Percentiles rank a stretch among this genome's conserved stretches.
Evolutionary conservation across 2,888 invertebrate genomes (phyloP).

Genomic region (Camponotus fellah): DNA sequence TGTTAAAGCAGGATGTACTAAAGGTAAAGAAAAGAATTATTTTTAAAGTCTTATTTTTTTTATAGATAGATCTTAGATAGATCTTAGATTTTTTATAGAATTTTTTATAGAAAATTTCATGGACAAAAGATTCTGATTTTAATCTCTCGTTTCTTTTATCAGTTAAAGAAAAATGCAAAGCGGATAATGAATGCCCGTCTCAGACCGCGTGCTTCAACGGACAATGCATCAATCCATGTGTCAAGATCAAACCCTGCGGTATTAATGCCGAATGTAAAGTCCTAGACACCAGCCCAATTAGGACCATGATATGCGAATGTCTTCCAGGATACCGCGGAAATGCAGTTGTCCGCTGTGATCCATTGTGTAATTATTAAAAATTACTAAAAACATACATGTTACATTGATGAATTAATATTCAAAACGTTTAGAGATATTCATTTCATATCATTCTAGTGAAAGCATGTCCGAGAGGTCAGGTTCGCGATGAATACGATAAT

Average conservation of each 20-base stretch:
- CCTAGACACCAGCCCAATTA: constrained; percentile 93
- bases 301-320: constrained; percentile 96
- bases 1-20: constrained; percentile 88
- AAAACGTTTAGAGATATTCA: background rate
- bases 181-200: constrained; percentile 93
- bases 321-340: constrained; percentile 95
- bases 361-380: constrained; percentile 86
- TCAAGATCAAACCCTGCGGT: constrained; percentile 93
- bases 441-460: constrained; percentile 86
- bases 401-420: background rate
- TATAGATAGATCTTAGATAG: background rate
- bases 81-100: no score
- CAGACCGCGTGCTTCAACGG: constrained; percentile 94
- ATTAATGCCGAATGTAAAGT: constrained; percentile 93
- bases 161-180: constrained; percentile 88
- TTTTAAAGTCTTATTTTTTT: background rate
- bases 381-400: background rate
- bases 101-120: no score
- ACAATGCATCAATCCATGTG: constrained; percentile 94
- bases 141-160: background rate
- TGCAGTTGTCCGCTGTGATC: constrained; percentile 94
- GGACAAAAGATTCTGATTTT: background rate
- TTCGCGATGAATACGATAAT: constrained; percentile 89
- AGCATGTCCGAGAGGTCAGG: constrained; percentile 90
- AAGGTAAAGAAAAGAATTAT: constrained; percentile 83